These are phyloP conservation scores for Gila robusta DNA, from an alignment of 2,797 vertebrate genomes.

Conservation along the genomic window DNA sequence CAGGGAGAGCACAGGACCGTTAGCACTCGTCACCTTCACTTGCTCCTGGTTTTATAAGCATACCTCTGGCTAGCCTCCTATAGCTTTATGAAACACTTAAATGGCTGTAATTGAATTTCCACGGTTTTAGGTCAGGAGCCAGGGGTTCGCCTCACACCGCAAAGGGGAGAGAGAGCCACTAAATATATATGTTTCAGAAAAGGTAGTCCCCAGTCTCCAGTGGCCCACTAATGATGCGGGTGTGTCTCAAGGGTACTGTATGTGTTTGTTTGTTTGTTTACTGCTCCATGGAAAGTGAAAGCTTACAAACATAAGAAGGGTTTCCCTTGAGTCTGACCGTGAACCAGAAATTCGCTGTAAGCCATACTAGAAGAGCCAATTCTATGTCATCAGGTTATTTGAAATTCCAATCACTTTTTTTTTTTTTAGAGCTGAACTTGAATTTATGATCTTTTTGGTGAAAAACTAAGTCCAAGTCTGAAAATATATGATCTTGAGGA, in stretches of 20 bases:
- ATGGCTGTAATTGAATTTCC: slow-evolving; percentile 85
- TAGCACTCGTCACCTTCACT: slow-evolving; percentile 69
- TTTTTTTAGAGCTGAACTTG: background rate
- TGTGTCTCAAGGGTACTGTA: slow-evolving; percentile 32
- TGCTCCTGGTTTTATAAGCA: slow-evolving; percentile 78
- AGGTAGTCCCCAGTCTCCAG: slow-evolving; percentile 41
- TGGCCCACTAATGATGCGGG: slow-evolving; percentile 29
- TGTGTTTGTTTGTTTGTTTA: slow-evolving; percentile 55
- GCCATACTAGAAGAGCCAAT: slow-evolving; percentile 3
- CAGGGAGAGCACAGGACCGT: slow-evolving; percentile 51
- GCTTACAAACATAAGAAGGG: slow-evolving; percentile 17
- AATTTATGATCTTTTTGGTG: slow-evolving; percentile 9
- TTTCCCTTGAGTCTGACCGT: background rate
- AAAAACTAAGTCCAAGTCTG: background rate
- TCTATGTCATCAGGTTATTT: background rate
- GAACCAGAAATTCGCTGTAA: background rate
- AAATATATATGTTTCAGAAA: slow-evolving; percentile 63
- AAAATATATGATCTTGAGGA: slow-evolving; percentile 15
- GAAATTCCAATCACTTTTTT: background rate
- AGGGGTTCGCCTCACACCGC: slow-evolving; percentile 74
- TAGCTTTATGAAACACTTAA: slow-evolving; percentile 87
- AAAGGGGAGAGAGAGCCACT: slow-evolving; percentile 70
- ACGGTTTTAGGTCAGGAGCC: slow-evolving; percentile 79
- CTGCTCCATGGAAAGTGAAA: slow-evolving; percentile 49
- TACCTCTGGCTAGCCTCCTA: slow-evolving; percentile 83